Percentiles rank a stretch among this genome's conserved stretches.
Conservation (phyloP, 2,797 vertebrate species). For the Oophaga sylvatica region DNA sequence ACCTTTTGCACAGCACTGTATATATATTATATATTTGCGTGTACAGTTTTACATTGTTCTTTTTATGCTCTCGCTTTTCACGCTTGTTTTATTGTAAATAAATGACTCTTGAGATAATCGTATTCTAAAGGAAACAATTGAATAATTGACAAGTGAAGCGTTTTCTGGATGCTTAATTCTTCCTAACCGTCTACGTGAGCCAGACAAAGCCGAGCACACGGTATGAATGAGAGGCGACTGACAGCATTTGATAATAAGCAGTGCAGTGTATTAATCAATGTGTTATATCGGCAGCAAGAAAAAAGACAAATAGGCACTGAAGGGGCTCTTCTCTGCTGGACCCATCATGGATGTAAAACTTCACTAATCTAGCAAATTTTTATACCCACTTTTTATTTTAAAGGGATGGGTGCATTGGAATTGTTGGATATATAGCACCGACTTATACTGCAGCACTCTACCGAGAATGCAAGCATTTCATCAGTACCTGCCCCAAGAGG, state of each 20-base stretch:
- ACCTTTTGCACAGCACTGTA: not conserved
- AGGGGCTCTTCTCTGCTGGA: not conserved
- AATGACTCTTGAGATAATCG: slow-evolving; percentile 24
- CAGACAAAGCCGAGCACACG: not conserved
- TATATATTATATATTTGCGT: not conserved
- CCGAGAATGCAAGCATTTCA: too few relatives aligned
- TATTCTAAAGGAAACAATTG: slow-evolving; percentile 37
- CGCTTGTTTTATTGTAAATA: slow-evolving; percentile 25
- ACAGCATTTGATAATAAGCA: not conserved
- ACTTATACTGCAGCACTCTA: too few relatives aligned
- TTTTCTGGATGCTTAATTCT: slow-evolving; percentile 21
- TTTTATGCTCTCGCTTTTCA: not conserved
- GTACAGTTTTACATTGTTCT: not conserved
- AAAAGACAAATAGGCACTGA: not conserved
- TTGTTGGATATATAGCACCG: too few relatives aligned
- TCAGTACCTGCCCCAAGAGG: too few relatives aligned
- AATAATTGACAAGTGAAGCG: slow-evolving; percentile 34
- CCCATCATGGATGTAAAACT: not conserved
- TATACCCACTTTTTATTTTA: too few relatives aligned
- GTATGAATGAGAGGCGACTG: not conserved
- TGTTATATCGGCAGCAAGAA: not conserved
- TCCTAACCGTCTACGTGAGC: slow-evolving; percentile 25
- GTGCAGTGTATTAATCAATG: slow-evolving; percentile 13
- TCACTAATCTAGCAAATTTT: not conserved
- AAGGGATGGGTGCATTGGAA: too few relatives aligned